These are phyloP conservation scores for Nysson spinosus DNA, from an alignment of 2,888 invertebrate species.

Conservation along the genomic window DNA sequence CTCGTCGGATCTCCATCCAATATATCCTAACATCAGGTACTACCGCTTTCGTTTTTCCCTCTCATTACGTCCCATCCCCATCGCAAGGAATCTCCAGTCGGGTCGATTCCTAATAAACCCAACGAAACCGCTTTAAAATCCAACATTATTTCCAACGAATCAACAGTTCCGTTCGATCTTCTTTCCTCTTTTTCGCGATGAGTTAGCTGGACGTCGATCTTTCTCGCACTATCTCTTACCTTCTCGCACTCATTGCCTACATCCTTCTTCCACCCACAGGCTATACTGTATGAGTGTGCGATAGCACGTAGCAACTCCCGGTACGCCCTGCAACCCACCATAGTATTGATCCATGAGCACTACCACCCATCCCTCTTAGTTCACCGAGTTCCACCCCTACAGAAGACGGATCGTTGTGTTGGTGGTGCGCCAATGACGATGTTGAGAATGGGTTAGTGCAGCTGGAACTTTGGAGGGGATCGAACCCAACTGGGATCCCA, in stretches of 20 bases:
- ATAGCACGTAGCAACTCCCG: constrained; percentile 46
- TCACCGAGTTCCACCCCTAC: constrained; percentile 52
- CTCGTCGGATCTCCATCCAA: constrained; percentile 14
- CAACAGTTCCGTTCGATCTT: constrained; percentile 46
- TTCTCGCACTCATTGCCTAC: constrained; percentile 7
- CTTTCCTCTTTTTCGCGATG: constrained; percentile 33
- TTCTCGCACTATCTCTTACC: neutral
- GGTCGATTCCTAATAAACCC: constrained; percentile 38
- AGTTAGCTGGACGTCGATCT: neutral
- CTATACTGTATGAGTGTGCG: constrained; percentile 58
- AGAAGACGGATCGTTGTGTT: constrained; percentile 40
- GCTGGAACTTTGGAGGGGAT: constrained; percentile 33
- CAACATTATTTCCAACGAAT: constrained; percentile 48
- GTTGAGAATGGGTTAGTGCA: constrained; percentile 36
- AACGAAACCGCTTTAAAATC: constrained; percentile 40
- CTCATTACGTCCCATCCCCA: constrained; percentile 3
- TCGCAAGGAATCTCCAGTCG: constrained; percentile 17
- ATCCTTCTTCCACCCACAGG: constrained; percentile 21
- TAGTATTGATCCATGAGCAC: constrained; percentile 66
- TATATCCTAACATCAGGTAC: constrained; percentile 30
- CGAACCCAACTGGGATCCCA: constrained; percentile 56
- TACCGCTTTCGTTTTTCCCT: neutral
- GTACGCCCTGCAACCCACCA: constrained; percentile 49
- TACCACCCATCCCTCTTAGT: constrained; percentile 33
- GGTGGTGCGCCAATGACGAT: constrained; percentile 23